Conservation (phyloP, 2,888 invertebrate genomes). For the Leptinotarsa peninsularis region DNA sequence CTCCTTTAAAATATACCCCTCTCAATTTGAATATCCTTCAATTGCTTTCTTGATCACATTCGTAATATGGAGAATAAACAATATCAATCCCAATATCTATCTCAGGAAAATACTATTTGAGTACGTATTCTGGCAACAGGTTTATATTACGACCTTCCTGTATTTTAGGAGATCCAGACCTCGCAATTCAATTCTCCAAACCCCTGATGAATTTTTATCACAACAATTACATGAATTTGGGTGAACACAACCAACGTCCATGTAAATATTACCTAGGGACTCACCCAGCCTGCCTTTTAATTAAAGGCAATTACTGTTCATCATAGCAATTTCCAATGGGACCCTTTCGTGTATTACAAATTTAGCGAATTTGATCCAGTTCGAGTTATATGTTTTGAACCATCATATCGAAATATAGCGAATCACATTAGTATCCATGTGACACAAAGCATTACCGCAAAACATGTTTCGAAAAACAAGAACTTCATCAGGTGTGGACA, state of each 20-base stretch:
- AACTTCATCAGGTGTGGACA: too few relatives aligned
- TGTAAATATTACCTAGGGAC: slow-evolving; percentile 36
- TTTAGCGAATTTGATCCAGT: slow-evolving; percentile 38
- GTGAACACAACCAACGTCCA: slow-evolving; percentile 4
- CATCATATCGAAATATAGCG: too few relatives aligned
- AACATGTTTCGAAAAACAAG: too few relatives aligned
- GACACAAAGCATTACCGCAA: too few relatives aligned
- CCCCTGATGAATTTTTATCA: neutral
- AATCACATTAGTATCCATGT: too few relatives aligned
- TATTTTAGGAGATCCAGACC: neutral
- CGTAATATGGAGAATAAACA: too few relatives aligned
- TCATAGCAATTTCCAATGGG: slow-evolving; percentile 34
- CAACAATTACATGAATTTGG: slow-evolving; percentile 12
- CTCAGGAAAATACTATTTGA: neutral
- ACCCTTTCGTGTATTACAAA: slow-evolving; percentile 36
- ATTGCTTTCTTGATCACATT: too few relatives aligned
- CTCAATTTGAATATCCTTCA: too few relatives aligned
- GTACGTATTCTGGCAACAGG: neutral
- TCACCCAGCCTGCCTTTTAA: slow-evolving; percentile 36
- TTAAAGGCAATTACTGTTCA: slow-evolving; percentile 42
- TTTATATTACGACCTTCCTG: neutral
- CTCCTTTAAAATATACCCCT: too few relatives aligned
- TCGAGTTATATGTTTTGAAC: slow-evolving; percentile 23
- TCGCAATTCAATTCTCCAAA: neutral
- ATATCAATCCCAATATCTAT: too few relatives aligned